phyloP scores from a whole-genome alignment of 2,888 invertebrate genomes.

The Fragum sueziense region DNA sequence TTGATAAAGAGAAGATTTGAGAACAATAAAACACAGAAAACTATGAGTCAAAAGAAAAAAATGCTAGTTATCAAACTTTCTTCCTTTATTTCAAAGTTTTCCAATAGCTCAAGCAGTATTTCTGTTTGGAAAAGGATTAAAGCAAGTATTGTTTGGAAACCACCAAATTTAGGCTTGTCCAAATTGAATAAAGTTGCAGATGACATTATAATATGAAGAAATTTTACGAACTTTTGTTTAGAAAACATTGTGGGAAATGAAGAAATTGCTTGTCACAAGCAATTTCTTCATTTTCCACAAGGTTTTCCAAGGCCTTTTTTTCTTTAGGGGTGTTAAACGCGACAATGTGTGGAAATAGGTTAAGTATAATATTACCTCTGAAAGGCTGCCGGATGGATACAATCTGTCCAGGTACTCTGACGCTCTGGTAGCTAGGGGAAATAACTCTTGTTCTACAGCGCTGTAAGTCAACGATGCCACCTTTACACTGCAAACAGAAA shows the following conservation, averaged over 20 bases:
- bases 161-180: neutral
- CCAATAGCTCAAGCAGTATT: neutral
- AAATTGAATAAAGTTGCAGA: neutral
- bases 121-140: neutral
- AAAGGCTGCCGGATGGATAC: slow-evolving; percentile 91
- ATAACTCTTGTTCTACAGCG: slow-evolving; percentile 88
- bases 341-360: neutral
- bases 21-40: neutral
- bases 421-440: slow-evolving; percentile 89
- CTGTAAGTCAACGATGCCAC: slow-evolving; percentile 88
- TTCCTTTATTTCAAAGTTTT: neutral
- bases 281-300: slow-evolving; percentile 8
- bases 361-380: slow-evolving; percentile 85
- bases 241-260: slow-evolving; percentile 4
- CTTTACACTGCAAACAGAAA: slow-evolving; percentile 82
- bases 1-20: neutral
- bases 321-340: neutral
- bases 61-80: neutral
- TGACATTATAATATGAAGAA: neutral
- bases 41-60: neutral
- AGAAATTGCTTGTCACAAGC: slow-evolving; percentile 14
- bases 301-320: slow-evolving; percentile 2
- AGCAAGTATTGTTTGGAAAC: too few relatives aligned
- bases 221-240: too few relatives aligned
- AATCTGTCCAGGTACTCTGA: slow-evolving; percentile 88